Evolutionary conservation across 2,888 invertebrate genomes (phyloP).

Genomic region (Campoletis raptor): DNA sequence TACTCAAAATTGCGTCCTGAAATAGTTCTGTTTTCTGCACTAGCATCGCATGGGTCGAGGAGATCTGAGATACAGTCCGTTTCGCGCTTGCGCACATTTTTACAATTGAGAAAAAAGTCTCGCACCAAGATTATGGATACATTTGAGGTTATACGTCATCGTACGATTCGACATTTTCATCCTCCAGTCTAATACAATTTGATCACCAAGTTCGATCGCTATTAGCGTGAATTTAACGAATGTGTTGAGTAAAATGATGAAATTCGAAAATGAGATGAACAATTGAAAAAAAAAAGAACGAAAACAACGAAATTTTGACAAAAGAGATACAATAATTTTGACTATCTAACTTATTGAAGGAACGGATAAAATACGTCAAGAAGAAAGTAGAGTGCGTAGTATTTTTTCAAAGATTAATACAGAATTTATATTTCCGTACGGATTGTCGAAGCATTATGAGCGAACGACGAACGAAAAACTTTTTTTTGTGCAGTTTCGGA

Average conservation of each 20-base stretch:
- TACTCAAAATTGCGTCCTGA: too few relatives aligned
- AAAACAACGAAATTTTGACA: constrained; percentile 26
- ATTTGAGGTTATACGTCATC: too few relatives aligned
- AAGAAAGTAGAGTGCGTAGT: constrained; percentile 46
- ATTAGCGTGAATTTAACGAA: constrained; percentile 65
- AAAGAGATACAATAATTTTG: constrained; percentile 2
- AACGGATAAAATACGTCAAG: constrained; percentile 34
- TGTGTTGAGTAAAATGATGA: neutral
- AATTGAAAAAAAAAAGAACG: constrained; percentile 60
- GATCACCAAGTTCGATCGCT: constrained; percentile 77
- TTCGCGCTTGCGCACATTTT: too few relatives aligned
- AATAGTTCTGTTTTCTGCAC: too few relatives aligned
- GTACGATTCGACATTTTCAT: too few relatives aligned
- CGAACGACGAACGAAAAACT: constrained; percentile 33
- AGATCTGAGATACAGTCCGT: too few relatives aligned
- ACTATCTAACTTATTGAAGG: constrained; percentile 5
- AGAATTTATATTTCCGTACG: constrained; percentile 32
- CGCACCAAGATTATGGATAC: too few relatives aligned
- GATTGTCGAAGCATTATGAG: constrained; percentile 40
- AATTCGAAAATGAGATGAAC: constrained; percentile 38
- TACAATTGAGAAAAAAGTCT: too few relatives aligned
- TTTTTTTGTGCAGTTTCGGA: constrained; percentile 13
- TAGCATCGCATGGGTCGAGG: too few relatives aligned
- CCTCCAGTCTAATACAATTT: constrained; percentile 69
- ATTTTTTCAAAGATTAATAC: constrained; percentile 24